A percentile compares a stretch with the other conserved stretches of the same genome.
These are phyloP conservation scores for Thaleichthys pacificus DNA, from an alignment of 2,797 vertebrate species.

Conservation along the genomic window DNA sequence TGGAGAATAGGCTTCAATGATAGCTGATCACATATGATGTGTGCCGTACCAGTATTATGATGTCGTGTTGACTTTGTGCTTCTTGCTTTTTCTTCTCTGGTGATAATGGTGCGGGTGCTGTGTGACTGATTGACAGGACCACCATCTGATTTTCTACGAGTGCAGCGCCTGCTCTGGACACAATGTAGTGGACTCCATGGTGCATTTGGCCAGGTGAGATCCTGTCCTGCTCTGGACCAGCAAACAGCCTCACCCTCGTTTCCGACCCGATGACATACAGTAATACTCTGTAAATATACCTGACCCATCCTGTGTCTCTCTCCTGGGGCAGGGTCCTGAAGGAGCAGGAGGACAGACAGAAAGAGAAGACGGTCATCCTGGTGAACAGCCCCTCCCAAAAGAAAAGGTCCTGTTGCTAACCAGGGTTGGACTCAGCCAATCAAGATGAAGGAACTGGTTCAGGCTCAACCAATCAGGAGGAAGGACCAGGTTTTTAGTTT, in stretches of 20 bases:
- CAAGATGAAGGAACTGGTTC: not conserved
- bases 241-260: not conserved
- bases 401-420: constrained; percentile 84
- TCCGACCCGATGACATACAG: not conserved
- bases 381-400: constrained; percentile 58
- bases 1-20: not conserved
- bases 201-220: constrained; percentile 87
- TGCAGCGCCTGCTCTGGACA: constrained; percentile 88
- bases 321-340: constrained; percentile 80
- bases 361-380: constrained; percentile 81
- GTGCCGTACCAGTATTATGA: not conserved
- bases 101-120: not conserved
- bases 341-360: constrained; percentile 84
- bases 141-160: constrained; percentile 85
- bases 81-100: constrained; percentile 10
- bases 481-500: not conserved
- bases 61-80: not conserved
- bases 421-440: not conserved
- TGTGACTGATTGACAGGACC: constrained; percentile 74
- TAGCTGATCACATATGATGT: not conserved
- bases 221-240: not conserved
- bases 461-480: not conserved
- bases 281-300: not conserved
- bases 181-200: constrained; percentile 79
- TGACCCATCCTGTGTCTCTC: not conserved